These are phyloP conservation scores for Aegithalos caudatus DNA, from an alignment of 2,113 vertebrate species.

Conservation along the genomic window DNA sequence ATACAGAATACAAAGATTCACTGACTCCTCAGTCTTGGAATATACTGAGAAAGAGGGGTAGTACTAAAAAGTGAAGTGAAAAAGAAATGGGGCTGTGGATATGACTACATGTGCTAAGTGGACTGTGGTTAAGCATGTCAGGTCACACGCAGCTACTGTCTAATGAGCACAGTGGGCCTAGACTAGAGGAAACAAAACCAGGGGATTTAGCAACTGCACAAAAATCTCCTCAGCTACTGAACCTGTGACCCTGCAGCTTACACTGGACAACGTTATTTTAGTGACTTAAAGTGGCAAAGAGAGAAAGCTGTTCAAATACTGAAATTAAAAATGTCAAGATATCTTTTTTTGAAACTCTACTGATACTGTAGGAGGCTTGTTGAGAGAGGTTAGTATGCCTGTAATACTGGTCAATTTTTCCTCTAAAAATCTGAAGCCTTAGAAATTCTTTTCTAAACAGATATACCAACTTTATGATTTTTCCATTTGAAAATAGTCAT, in stretches of 20 bases:
- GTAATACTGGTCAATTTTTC: neutral
- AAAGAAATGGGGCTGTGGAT: neutral
- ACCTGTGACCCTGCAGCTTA: neutral
- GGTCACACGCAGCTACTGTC: neutral
- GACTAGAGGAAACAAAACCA: neutral
- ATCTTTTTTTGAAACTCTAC: neutral
- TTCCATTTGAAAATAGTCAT: neutral
- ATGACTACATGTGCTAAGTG: rapidly evolving
- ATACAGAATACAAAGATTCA: neutral
- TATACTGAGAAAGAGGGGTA: neutral
- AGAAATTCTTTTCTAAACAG: neutral
- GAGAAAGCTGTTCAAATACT: neutral
- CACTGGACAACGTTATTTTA: neutral
- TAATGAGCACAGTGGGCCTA: neutral
- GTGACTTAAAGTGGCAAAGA: neutral
- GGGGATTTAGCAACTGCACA: neutral
- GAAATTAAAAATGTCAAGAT: neutral
- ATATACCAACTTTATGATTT: neutral
- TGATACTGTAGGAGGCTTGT: neutral
- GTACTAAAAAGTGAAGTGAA: neutral
- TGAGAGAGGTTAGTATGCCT: neutral
- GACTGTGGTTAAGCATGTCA: neutral
- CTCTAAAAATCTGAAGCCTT: neutral
- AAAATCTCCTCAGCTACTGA: neutral
- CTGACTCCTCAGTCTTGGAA: neutral